Percentiles rank a stretch among this genome's conserved stretches.
phyloP scores from a whole-genome alignment of 2,888 invertebrate species.

The Tryphoninae sp. region DNA sequence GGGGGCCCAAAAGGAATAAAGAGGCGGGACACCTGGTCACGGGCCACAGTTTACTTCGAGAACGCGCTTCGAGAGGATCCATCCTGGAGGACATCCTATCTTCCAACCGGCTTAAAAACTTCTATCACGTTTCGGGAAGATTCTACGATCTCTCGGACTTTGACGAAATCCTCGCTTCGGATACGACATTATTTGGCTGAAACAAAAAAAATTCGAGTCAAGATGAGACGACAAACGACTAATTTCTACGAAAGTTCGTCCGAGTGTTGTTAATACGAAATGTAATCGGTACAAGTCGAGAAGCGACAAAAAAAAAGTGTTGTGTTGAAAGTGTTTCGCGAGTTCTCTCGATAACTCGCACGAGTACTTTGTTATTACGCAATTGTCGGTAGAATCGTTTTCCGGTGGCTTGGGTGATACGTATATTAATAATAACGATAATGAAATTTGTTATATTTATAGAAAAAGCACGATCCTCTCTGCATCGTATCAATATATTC shows the following conservation, averaged over 20 bases:
- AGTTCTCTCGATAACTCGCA: slow-evolving; percentile 1
- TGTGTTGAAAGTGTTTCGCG: slow-evolving; percentile 39
- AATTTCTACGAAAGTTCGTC: slow-evolving; percentile 45
- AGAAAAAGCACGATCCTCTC: slow-evolving; percentile 22
- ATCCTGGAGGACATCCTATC: slow-evolving; percentile 10
- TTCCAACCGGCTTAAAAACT: not conserved
- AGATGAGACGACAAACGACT: not conserved
- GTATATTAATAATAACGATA: not conserved
- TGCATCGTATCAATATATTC: slow-evolving; percentile 4
- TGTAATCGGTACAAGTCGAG: not conserved
- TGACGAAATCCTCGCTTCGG: not conserved
- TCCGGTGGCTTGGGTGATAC: not conserved
- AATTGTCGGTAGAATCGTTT: slow-evolving; percentile 1
- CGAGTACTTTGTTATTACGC: not conserved
- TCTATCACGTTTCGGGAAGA: not conserved
- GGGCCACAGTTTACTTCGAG: slow-evolving; percentile 76
- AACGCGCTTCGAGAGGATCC: slow-evolving; percentile 66
- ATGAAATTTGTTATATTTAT: not conserved
- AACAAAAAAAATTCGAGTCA: not conserved
- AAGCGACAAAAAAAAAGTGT: slow-evolving; percentile 11
- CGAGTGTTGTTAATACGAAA: slow-evolving; percentile 20
- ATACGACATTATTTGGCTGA: not conserved
- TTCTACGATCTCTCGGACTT: not conserved
- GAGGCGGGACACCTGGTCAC: slow-evolving; percentile 78
- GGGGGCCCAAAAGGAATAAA: slow-evolving; percentile 79